Base-by-base conservation (phyloP, 2,888 invertebrate species). In the Busseola fusca region DNA sequence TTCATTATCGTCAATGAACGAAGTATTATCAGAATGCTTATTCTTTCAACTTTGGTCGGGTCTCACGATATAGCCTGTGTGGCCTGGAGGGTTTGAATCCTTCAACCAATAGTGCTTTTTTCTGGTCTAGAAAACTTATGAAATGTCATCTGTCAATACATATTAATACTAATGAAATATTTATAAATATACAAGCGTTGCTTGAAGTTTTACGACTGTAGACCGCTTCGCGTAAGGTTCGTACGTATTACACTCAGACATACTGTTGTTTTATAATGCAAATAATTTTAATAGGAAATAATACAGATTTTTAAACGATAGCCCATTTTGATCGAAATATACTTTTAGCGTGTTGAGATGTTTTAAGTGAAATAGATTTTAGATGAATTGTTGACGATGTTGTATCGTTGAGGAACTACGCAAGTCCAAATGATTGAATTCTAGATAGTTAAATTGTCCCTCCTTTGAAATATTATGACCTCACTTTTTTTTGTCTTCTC, bases 251-350 rank as follows among this genome's bases (percentile, higher is more conserved):
- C 63, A 73, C 54, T 69, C 30, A 30, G 71, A 75, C 56, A 70
- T 58, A 69, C 76, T 83, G 80, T 83, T 80, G 76, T 80, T 75
- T 82, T 65, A 74, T 70, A 69, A 75, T 76, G 48, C 80, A 67
- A 27, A 59, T 83, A 65, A 69, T 67, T 80, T 65, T 71, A 82
- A 75, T 75, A 80, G 75, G 54, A 65, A 68, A 60, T 70, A 76
- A 60, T 57, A 74, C 27, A 75, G 42, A 67, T 37, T 58, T 57
- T 50, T 58, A 18, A 62, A 64, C 21, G 42, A 57, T 76, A 76
- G 50, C 45, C 45, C 57, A 50, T 62, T 64, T 42, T 27, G 34
- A 64, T 54, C 25, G n/a, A 27, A 54, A 70, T 74, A 16, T 50
- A 57, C 18, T 60, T 64, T 74, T 63, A 54, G 30, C 50, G 10